Percentiles rank a stretch among this genome's conserved stretches.
phyloP scores from a whole-genome alignment of 1,140 invertebrate genomes.

The Cyphomyrmex costatus region DNA sequence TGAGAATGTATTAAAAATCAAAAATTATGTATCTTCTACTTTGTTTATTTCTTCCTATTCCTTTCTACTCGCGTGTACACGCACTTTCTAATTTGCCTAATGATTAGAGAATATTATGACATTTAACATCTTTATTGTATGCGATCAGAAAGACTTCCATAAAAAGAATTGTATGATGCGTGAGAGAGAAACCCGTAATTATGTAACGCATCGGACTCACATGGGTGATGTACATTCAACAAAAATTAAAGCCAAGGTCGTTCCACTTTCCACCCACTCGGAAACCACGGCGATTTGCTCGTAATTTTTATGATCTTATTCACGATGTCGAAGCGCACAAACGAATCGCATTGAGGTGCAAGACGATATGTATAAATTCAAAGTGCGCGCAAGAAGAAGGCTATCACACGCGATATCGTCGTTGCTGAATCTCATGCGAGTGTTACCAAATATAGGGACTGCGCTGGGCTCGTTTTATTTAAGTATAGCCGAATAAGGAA shows the following conservation, averaged over 20 bases:
- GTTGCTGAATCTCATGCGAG: constrained; percentile 42
- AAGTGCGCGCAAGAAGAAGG: constrained; percentile 20
- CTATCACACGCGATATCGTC: constrained; percentile 56
- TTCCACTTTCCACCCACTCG: constrained; percentile 81
- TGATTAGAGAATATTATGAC: constrained; percentile 1
- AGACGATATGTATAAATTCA: constrained; percentile 37
- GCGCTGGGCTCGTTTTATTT: constrained; percentile 46
- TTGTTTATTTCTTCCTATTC: not conserved
- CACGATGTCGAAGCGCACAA: not conserved
- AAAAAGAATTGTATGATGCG: constrained; percentile 45
- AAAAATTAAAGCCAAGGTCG: constrained; percentile 82
- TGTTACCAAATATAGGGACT: constrained; percentile 59
- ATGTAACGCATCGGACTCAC: constrained; percentile 60
- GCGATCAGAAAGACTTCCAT: constrained; percentile 41
- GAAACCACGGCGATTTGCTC: constrained; percentile 53
- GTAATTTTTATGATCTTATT: constrained; percentile 64
- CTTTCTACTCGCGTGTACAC: not conserved
- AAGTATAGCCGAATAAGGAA: constrained; percentile 46
- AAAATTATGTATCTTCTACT: not conserved
- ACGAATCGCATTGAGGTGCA: constrained; percentile 24
- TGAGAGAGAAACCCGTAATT: constrained; percentile 56
- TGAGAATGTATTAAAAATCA: not conserved
- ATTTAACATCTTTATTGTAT: not conserved
- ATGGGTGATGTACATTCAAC: constrained; percentile 52
- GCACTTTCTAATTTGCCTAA: constrained; percentile 19